phyloP scores from a whole-genome alignment of 2,797 vertebrate genomes.

The Alosa sapidissima region DNA sequence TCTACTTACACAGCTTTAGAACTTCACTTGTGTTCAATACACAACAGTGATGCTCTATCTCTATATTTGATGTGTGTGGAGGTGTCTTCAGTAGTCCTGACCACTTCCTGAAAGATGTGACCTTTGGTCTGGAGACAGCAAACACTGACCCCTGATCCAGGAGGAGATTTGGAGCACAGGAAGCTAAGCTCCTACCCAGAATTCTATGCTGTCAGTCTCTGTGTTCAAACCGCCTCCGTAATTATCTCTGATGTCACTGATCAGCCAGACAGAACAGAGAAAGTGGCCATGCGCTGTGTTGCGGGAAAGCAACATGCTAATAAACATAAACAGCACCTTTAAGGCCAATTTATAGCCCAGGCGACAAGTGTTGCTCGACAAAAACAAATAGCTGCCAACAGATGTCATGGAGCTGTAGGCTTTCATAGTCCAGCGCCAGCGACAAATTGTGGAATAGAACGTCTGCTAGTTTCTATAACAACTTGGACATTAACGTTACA shows the following conservation, averaged over 20 bases:
- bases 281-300: too few species aligned
- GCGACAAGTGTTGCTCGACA: too few species aligned
- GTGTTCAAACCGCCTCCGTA: neutral
- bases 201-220: neutral
- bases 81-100: neutral
- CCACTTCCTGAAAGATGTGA: neutral
- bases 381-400: too few species aligned
- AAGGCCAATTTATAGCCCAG: too few species aligned
- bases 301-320: neutral
- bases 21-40: too few species aligned
- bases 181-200: neutral
- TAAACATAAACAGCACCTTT: neutral
- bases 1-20: too few species aligned
- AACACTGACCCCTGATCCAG: neutral
- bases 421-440: too few species aligned
- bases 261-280: neutral
- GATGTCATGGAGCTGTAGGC: too few species aligned
- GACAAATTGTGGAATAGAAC: too few species aligned
- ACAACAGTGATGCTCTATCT: neutral
- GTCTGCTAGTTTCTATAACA: too few species aligned
- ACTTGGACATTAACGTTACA: too few species aligned
- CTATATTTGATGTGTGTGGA: neutral
- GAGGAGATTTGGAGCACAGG: neutral
- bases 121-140: neutral
- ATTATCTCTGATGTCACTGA: neutral